phyloP scores from a whole-genome alignment of 2,797 vertebrate species.

The Centroberyx gerrardi region DNA sequence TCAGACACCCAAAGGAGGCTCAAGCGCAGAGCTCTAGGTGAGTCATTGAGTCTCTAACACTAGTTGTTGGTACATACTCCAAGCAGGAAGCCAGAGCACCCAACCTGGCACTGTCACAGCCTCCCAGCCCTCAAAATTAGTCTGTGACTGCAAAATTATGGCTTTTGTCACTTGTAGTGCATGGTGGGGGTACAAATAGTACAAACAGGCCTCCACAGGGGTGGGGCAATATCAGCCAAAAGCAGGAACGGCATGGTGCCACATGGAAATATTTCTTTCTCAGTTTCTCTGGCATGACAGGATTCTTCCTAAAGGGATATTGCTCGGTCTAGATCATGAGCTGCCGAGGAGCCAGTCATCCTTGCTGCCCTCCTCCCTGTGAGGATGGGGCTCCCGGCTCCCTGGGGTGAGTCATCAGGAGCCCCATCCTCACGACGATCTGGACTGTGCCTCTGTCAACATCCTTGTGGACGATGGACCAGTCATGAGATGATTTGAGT shows the following conservation, averaged over 20 bases:
- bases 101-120: not conserved
- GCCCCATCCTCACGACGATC: not conserved
- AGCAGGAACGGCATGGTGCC: constrained; percentile 27
- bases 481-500: not conserved
- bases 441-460: not conserved
- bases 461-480: constrained; percentile 16
- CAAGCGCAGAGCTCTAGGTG: no score
- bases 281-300: constrained; percentile 20
- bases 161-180: no score
- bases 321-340: constrained; percentile 25
- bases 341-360: constrained; percentile 4
- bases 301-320: constrained; percentile 13
- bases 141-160: no score
- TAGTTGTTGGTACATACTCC: not conserved
- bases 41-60: not conserved
- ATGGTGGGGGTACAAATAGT: no score
- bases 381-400: constrained; percentile 16
- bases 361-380: not conserved
- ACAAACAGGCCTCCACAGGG: not conserved
- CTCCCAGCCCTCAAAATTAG: constrained; percentile 2
- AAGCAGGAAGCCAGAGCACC: not conserved
- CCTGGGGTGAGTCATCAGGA: constrained; percentile 29
- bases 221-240: constrained; percentile 7
- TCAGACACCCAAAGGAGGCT: no score
- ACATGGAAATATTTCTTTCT: not conserved